phyloP scores from a whole-genome alignment of 2,888 invertebrate species.

The Aleiodes leptofemur region DNA sequence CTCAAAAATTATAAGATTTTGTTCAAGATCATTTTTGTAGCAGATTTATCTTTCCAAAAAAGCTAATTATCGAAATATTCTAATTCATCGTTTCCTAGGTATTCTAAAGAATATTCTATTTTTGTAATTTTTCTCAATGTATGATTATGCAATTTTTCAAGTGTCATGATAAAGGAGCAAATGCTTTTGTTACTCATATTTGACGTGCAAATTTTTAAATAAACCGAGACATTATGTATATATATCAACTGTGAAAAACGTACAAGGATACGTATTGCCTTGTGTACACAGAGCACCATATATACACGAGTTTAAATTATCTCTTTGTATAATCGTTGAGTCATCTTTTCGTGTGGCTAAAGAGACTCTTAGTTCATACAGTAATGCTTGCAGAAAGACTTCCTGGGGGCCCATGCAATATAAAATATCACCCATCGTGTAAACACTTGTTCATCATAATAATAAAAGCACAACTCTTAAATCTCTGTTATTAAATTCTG shows the following conservation, averaged over 20 bases:
- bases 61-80: too few species aligned
- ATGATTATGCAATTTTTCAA: constrained; percentile 5
- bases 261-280: constrained; percentile 40
- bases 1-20: too few species aligned
- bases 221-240: constrained; percentile 3
- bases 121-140: constrained; percentile 3
- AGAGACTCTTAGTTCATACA: constrained; percentile 22
- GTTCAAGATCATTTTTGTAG: too few species aligned
- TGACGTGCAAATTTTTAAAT: constrained; percentile 41
- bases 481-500: constrained; percentile 12
- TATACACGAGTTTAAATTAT: constrained; percentile 43
- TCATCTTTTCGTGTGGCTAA: constrained; percentile 44
- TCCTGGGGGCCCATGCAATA: constrained; percentile 31
- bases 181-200: constrained; percentile 39
- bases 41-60: too few species aligned
- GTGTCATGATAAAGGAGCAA: constrained; percentile 33
- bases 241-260: constrained; percentile 21
- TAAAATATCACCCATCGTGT: constrained; percentile 33
- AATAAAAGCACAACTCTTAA: constrained; percentile 8
- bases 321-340: constrained; percentile 44
- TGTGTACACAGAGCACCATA: constrained; percentile 30
- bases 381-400: constrained; percentile 37
- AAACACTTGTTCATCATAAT: constrained; percentile 27
- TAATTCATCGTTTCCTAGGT: too few species aligned
- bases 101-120: neutral